phyloP scores from a whole-genome alignment of 2,113 vertebrate species.

The Actinemys pallida region DNA sequence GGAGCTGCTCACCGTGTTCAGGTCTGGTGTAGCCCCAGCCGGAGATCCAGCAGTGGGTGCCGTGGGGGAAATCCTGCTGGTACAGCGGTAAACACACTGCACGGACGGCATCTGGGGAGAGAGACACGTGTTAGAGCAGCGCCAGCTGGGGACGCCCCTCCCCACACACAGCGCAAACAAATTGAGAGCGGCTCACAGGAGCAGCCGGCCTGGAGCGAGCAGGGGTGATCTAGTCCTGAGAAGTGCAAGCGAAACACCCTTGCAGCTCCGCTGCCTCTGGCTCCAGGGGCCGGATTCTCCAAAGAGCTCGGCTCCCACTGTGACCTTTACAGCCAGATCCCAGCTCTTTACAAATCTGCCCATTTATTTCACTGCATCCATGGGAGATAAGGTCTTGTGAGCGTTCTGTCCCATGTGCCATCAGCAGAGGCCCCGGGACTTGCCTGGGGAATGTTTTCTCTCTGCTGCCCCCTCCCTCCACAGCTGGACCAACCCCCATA shows the following conservation, averaged over 20 bases:
- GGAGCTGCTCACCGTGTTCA: slow-evolving; percentile 80
- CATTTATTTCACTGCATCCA: background rate
- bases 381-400: background rate
- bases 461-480: no score
- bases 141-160: background rate
- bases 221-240: no score
- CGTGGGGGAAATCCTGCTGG: slow-evolving; percentile 79
- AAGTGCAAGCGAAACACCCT: background rate
- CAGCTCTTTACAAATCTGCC: background rate
- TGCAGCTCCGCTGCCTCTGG: background rate
- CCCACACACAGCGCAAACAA: background rate
- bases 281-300: background rate
- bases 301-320: background rate
- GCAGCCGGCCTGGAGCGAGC: no score
- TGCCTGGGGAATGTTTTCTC: background rate
- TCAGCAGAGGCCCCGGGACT: fast-evolving
- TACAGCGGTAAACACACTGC: slow-evolving; percentile 86
- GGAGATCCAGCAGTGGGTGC: slow-evolving; percentile 89
- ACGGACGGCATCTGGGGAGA: slow-evolving; percentile 79
- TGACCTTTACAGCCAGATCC: background rate
- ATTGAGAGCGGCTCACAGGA: no score
- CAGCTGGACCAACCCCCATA: fast-evolving
- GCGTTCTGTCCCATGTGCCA: no score
- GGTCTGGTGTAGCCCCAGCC: slow-evolving; percentile 90
- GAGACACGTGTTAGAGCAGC: fast-evolving